A percentile compares a stretch with the other conserved stretches of the same genome.
phyloP scores from a whole-genome alignment of 2,797 vertebrate species.

The Eulemur albifrons region DNA sequence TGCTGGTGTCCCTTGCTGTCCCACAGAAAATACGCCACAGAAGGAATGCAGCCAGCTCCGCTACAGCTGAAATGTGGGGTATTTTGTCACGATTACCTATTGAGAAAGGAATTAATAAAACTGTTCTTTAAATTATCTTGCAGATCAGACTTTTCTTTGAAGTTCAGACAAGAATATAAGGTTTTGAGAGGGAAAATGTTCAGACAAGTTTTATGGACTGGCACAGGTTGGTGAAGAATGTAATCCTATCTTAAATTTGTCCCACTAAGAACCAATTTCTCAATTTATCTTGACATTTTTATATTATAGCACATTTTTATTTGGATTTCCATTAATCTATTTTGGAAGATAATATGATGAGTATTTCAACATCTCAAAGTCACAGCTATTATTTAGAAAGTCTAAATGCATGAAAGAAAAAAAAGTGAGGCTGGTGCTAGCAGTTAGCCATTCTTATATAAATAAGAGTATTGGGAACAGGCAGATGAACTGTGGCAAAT shows the following conservation, averaged over 20 bases:
- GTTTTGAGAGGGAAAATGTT: slow-evolving; percentile 35
- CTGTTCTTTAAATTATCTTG: slow-evolving; percentile 18
- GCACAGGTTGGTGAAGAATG: slow-evolving; percentile 13
- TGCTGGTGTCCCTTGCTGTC: neutral
- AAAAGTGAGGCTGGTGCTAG: slow-evolving; percentile 51
- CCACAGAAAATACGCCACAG: neutral
- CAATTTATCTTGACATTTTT: slow-evolving; percentile 35
- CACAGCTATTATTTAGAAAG: slow-evolving; percentile 69
- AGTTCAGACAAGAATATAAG: slow-evolving; percentile 31
- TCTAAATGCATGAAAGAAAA: slow-evolving; percentile 67
- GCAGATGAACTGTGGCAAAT: slow-evolving; percentile 53
- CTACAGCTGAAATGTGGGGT: neutral
- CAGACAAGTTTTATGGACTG: slow-evolving; percentile 41
- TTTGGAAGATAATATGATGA: slow-evolving; percentile 56
- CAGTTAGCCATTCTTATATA: neutral
- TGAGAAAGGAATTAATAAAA: slow-evolving; percentile 6
- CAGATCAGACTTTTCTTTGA: neutral
- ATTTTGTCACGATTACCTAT: neutral
- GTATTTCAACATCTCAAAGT: slow-evolving; percentile 54
- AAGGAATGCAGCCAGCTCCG: neutral
- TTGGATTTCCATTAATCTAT: slow-evolving; percentile 66
- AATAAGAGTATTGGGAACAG: neutral
- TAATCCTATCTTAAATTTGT: slow-evolving; percentile 31
- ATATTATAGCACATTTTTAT: slow-evolving; percentile 66
- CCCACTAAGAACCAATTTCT: slow-evolving; percentile 35